These are phyloP conservation scores for Eilema griseolum DNA, from an alignment of 2,888 invertebrate genomes.

Conservation along the genomic window DNA sequence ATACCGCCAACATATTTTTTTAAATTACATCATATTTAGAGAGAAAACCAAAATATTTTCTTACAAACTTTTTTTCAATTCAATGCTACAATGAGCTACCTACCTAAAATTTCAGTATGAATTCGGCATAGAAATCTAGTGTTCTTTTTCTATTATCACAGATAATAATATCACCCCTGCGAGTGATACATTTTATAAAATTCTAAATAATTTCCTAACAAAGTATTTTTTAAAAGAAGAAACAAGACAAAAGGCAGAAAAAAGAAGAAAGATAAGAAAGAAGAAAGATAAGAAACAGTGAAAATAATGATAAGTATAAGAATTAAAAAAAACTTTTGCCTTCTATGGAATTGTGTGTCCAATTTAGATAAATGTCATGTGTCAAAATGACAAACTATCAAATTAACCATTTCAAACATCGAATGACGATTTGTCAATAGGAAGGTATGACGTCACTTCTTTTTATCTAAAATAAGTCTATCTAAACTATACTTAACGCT, in stretches of 20 bases:
- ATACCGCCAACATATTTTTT: neutral
- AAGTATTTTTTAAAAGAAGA: no score
- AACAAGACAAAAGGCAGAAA: no score
- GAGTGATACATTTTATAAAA: slow-evolving; percentile 41
- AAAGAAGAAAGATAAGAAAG: no score
- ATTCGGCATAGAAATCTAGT: slow-evolving; percentile 25
- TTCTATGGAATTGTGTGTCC: no score
- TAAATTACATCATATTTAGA: neutral
- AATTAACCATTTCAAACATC: no score
- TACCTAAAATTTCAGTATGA: neutral
- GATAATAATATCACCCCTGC: slow-evolving; percentile 74
- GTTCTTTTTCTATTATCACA: slow-evolving; percentile 71
- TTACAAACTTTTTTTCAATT: no score
- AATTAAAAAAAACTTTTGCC: no score
- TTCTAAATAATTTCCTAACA: neutral
- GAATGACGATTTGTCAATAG: neutral
- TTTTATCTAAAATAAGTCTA: no score
- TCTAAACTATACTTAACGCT: neutral
- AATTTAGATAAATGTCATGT: no score
- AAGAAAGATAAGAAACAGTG: no score
- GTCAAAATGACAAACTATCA: neutral
- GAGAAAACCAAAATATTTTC: no score
- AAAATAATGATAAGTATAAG: no score
- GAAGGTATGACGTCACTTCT: neutral
- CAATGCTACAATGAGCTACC: neutral